phyloP scores from a whole-genome alignment of 2,113 vertebrate genomes.

The Chloropsis hardwickii region DNA sequence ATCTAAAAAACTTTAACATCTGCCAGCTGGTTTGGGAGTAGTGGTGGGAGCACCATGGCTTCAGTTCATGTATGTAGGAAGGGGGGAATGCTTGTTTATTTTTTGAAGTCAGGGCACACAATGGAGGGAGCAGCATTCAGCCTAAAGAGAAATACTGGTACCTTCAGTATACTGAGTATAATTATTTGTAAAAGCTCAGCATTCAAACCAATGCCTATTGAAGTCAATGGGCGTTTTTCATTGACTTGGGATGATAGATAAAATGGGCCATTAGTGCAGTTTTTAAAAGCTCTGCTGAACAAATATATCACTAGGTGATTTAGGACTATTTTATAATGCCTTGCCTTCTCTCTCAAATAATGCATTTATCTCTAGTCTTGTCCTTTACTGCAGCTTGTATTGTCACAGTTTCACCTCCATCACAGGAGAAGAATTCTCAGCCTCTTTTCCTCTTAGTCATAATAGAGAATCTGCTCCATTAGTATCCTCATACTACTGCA shows the following conservation, averaged over 20 bases:
- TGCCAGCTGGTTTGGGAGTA: not conserved
- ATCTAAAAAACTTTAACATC: not conserved
- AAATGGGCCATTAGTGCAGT: constrained; percentile 31
- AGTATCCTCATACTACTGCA: not conserved
- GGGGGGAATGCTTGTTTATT: not conserved
- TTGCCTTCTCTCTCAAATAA: constrained; percentile 11
- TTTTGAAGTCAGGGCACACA: not conserved
- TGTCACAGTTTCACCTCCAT: constrained; percentile 2
- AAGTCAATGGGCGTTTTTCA: constrained; percentile 24
- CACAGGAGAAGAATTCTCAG: not conserved
- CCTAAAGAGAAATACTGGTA: not conserved
- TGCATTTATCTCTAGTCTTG: not conserved
- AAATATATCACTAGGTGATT: constrained; percentile 10
- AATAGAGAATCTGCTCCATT: not conserved
- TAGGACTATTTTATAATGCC: not conserved
- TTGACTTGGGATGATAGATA: constrained; percentile 20
- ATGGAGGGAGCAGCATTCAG: not conserved
- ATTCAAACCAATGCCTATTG: constrained; percentile 3
- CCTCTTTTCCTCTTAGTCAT: not conserved
- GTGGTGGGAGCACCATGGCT: not conserved
- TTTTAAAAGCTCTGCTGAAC: constrained; percentile 30
- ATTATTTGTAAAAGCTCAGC: constrained; percentile 28
- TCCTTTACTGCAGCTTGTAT: not conserved
- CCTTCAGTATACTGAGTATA: not conserved
- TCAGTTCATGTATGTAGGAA: not conserved